phyloP scores from a whole-genome alignment of 2,113 vertebrate genomes.

The Myrmecobius fasciatus region DNA sequence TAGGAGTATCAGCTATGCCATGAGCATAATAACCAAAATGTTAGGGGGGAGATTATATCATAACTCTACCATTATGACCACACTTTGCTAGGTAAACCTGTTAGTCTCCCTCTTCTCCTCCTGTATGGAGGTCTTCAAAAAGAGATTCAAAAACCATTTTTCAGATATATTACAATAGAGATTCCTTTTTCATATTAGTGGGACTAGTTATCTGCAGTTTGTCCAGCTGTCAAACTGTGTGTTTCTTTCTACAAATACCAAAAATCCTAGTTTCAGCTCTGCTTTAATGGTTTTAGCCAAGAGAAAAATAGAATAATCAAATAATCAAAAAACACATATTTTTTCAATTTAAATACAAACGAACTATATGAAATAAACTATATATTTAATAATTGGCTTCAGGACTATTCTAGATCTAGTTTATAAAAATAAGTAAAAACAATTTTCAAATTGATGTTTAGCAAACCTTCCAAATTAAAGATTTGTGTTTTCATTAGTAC shows the following conservation, averaged over 20 bases:
- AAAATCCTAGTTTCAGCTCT: not conserved
- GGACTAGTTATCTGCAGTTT: not conserved
- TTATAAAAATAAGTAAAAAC: constrained; percentile 1
- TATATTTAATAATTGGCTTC: constrained; percentile 16
- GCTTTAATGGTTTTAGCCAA: not conserved
- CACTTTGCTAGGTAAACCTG: not conserved
- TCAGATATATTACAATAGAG: not conserved
- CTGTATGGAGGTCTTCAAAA: not conserved
- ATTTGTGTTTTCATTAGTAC: constrained; percentile 30
- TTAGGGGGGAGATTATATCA: not conserved
- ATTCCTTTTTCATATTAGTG: not conserved
- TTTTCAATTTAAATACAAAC: constrained; percentile 30
- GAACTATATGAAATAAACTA: not conserved
- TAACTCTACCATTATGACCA: not conserved
- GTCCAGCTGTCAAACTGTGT: not conserved
- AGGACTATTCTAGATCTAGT: constrained; percentile 8
- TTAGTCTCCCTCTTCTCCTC: not conserved
- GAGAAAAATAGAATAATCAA: constrained; percentile 54
- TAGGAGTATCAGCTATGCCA: too few relatives aligned
- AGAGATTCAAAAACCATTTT: not conserved
- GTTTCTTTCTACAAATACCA: not conserved
- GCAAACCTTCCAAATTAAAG: constrained; percentile 42
- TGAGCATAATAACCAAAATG: too few relatives aligned
- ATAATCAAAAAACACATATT: constrained; percentile 48
- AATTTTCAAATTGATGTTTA: constrained; percentile 23